Percentiles rank a stretch among this genome's conserved stretches.
These are phyloP conservation scores for Pangasianodon hypophthalmus DNA, from an alignment of 2,113 vertebrate genomes.

Conservation along the genomic window DNA sequence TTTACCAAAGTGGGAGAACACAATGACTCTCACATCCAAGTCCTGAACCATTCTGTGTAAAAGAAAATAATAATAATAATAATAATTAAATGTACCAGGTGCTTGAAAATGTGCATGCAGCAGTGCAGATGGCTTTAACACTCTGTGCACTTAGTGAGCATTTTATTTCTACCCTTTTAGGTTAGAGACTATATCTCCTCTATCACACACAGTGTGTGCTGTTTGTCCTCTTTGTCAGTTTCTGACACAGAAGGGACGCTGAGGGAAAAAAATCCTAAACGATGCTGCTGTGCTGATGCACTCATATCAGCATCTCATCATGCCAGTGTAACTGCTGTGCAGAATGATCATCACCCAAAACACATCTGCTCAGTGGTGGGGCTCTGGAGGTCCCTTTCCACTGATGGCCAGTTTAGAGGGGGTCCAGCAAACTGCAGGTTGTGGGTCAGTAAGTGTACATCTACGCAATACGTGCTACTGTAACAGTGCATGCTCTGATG, in stretches of 20 bases:
- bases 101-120: not conserved
- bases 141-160: no score
- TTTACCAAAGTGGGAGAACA: constrained; percentile 90
- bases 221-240: not conserved
- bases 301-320: not conserved
- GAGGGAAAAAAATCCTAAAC: not conserved
- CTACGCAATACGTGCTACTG: not conserved
- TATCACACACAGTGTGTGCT: not conserved
- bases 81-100: no score
- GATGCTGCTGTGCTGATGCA: not conserved
- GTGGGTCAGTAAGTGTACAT: not conserved
- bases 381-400: not conserved
- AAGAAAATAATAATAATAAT: not conserved
- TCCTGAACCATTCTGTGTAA: constrained; percentile 83
- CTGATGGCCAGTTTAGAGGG: not conserved
- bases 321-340: not conserved
- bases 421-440: not conserved
- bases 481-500: not conserved
- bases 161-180: not conserved
- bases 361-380: not conserved
- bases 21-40: constrained; percentile 79
- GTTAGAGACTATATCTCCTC: not conserved
- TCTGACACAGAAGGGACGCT: not conserved
- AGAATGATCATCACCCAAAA: not conserved
- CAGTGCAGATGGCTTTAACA: not conserved